Evolutionary conservation across 2,888 invertebrate species (phyloP).

Genomic region (Dicranocentrus wangi): DNA sequence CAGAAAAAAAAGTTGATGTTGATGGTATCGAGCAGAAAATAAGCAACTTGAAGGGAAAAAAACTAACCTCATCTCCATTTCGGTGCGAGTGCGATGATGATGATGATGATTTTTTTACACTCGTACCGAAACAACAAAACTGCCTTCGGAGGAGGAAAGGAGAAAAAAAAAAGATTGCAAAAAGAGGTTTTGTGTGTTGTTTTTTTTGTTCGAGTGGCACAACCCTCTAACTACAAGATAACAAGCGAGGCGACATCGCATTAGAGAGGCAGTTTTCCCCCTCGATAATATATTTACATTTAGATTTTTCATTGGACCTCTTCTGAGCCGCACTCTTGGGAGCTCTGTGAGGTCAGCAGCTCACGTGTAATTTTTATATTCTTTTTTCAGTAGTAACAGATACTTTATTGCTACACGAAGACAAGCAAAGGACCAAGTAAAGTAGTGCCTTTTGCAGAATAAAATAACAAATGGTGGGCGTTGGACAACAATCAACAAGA

Average conservation of each 20-base stretch:
- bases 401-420: constrained; percentile 28
- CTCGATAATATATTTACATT: not conserved
- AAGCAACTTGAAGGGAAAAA: too few species aligned
- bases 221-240: constrained; percentile 33
- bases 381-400: constrained; percentile 44
- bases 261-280: not conserved
- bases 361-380: constrained; percentile 43
- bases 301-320: not conserved
- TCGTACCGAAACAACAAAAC: too few species aligned
- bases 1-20: too few species aligned
- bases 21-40: too few species aligned
- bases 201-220: too few species aligned
- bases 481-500: constrained; percentile 58
- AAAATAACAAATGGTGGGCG: constrained; percentile 58
- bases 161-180: constrained; percentile 11
- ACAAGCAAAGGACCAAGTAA: constrained; percentile 27
- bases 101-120: too few species aligned
- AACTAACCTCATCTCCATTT: too few species aligned
- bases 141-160: constrained; percentile 1
- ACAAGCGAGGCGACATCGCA: not conserved
- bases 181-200: constrained; percentile 46
- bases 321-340: not conserved
- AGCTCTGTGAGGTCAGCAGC: constrained; percentile 24
- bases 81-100: too few species aligned
- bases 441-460: constrained; percentile 44